These are phyloP conservation scores for Myotis brandtii DNA, from an alignment of 2,113 vertebrate genomes.

Conservation along the genomic window DNA sequence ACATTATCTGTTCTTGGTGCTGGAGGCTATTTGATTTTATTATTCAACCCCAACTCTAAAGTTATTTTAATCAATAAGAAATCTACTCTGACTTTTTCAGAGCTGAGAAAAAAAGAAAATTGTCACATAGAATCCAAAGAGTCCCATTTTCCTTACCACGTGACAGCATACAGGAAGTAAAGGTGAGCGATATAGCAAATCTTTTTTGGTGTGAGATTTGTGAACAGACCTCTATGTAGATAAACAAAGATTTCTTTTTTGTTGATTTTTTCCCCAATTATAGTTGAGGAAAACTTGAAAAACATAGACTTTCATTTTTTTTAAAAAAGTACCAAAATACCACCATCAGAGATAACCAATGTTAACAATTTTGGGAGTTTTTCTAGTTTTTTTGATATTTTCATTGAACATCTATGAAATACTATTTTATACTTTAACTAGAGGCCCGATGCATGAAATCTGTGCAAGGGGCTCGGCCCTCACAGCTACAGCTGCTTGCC, in stretches of 20 bases:
- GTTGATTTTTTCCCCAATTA: neutral
- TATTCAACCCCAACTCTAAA: neutral
- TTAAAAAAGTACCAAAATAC: neutral
- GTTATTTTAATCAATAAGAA: neutral
- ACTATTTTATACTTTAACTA: neutral
- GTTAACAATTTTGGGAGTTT: neutral
- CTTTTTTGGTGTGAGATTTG: neutral
- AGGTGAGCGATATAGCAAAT: neutral
- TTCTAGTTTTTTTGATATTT: neutral
- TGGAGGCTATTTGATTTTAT: neutral
- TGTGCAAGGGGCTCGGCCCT: too few relatives aligned
- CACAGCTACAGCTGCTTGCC: too few relatives aligned
- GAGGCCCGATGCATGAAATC: too few relatives aligned
- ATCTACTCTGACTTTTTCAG: neutral
- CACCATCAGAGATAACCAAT: neutral
- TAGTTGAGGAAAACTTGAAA: constrained; percentile 43
- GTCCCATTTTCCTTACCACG: neutral
- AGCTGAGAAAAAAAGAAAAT: neutral
- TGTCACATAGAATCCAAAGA: neutral
- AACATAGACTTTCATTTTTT: neutral
- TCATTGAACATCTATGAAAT: neutral
- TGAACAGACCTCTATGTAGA: neutral
- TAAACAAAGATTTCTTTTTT: neutral
- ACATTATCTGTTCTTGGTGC: neutral
- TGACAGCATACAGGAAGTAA: neutral